Base-by-base conservation (phyloP, 1,140 invertebrate genomes). In the Brachionus paranguensis region DNA sequence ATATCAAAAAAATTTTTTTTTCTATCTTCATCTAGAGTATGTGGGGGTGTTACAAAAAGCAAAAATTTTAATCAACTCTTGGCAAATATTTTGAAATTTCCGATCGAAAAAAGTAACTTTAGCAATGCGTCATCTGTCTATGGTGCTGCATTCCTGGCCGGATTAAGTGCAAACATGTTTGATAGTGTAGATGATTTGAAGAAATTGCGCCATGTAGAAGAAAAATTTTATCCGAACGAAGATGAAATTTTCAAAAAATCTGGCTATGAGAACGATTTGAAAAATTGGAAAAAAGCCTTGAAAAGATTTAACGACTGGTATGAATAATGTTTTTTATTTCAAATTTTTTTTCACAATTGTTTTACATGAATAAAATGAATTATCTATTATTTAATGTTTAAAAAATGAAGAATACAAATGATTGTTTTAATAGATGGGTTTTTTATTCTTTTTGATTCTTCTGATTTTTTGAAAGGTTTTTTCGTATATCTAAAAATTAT, bases 321-420 rank as follows among this genome's bases (percentile, higher is more conserved):
- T 27, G 43, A 76, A 3, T 50, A 7, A 50, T 17, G 7, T 43
- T 41, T 37, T 74, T 74, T 70, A 17, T 41, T 4, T 74, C 41
- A 12, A 74, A 74, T 47, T 47, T 45, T 74, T 74, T 68, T 72
- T 76, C 43, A 76, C 43, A 76, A 50, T 76, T 76, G 27, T 27
- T 76, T 76, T 24, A 45, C 12, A 47, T 10, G 27, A 70, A 70
- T 37, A 41, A 70, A 70, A 70, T 70, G 33, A 37, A n/a, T 70
- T 41, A 70, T 70, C 12, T 37, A 70, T 10, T 41, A n/a, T 33
- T 70, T 24, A 70, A 33, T 37, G 14, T 70, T 70, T 14, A 14
- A 70, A 14, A 20, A 60, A 60, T 8, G 53, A 20, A 60, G 0
- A 17, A 20, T 6, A 17, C 17, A 53, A 14, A 11, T 17, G 17